Conservation (phyloP, 2,797 vertebrate genomes). For the Holocentrus rufus region DNA sequence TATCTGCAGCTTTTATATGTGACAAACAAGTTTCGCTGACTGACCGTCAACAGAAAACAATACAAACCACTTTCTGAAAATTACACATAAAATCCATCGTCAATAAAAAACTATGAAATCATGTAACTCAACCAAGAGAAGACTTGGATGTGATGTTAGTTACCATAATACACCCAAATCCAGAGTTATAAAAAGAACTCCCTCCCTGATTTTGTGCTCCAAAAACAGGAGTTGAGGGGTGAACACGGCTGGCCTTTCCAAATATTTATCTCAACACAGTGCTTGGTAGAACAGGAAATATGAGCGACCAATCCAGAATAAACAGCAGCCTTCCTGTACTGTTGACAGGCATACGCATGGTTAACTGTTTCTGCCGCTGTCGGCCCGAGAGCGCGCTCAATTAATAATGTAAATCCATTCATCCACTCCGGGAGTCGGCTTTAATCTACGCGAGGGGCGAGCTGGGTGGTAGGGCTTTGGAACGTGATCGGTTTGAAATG, state of each 20-base stretch:
- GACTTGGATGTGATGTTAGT: too few species aligned
- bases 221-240: conserved; percentile 32
- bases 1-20: too few species aligned
- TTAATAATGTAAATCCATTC: conserved; percentile 17
- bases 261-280: conserved; percentile 68
- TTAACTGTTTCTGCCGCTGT: conserved; percentile 38
- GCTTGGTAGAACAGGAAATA: conserved; percentile 66
- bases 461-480: conserved; percentile 7
- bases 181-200: conserved; percentile 2
- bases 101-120: too few species aligned
- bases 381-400: conserved; percentile 1
- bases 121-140: too few species aligned
- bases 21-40: too few species aligned
- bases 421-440: conserved; percentile 14
- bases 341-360: conserved; percentile 39
- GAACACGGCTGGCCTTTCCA: conserved; percentile 50
- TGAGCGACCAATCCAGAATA: conserved; percentile 59
- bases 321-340: conserved; percentile 65
- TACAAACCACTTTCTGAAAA: too few species aligned
- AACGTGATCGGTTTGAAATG: conserved; percentile 1
- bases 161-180: too few species aligned
- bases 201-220: conserved; percentile 30
- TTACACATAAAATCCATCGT: too few species aligned
- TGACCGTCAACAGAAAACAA: too few species aligned
- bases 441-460: conserved; percentile 6